These are phyloP conservation scores for Nymphicus hollandicus DNA, from an alignment of 2,113 vertebrate species.

Conservation along the genomic window DNA sequence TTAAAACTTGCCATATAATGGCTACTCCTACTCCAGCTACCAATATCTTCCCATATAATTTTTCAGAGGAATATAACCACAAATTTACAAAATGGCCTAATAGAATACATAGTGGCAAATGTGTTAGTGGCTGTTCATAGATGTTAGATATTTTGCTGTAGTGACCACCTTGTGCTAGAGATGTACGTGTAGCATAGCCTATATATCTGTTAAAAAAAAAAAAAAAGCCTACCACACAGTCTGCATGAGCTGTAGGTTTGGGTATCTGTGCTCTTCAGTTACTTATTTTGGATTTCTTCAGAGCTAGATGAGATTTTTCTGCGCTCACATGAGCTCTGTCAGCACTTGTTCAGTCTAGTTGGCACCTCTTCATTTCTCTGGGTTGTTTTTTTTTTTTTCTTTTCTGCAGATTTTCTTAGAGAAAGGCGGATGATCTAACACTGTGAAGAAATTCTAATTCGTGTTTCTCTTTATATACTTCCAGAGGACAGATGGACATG, in stretches of 20 bases:
- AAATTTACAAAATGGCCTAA: background rate
- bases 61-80: background rate
- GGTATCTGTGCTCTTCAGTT: constrained; percentile 4
- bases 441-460: constrained; percentile 61
- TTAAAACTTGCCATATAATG: background rate
- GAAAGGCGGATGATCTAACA: constrained; percentile 52
- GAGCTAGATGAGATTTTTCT: constrained; percentile 49
- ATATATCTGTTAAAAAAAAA: background rate
- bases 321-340: constrained; percentile 63
- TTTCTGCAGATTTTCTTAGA: constrained; percentile 52
- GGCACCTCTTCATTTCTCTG: constrained; percentile 51
- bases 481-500: constrained; percentile 57
- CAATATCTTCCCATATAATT: background rate
- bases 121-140: rapidly evolving
- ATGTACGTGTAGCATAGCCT: background rate
- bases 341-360: constrained; percentile 65
- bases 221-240: background rate
- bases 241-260: background rate
- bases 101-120: background rate
- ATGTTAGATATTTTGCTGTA: background rate
- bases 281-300: constrained; percentile 48
- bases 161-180: background rate
- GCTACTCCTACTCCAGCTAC: background rate
- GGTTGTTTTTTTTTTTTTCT: background rate
- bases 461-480: constrained; percentile 50